phyloP scores from a whole-genome alignment of 2,113 vertebrate species.

The Zosterops borbonicus region DNA sequence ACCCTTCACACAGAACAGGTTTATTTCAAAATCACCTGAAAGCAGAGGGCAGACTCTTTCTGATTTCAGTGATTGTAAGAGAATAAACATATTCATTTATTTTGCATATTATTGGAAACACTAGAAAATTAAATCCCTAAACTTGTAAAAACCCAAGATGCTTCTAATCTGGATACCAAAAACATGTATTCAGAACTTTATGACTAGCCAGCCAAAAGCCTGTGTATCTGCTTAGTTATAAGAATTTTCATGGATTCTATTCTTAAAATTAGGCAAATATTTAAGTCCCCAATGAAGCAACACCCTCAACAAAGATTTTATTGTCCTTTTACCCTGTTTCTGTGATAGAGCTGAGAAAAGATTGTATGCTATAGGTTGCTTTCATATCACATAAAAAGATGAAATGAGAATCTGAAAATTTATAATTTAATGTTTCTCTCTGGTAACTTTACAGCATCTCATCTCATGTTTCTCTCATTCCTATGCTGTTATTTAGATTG shows the following conservation, averaged over 20 bases:
- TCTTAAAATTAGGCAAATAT: not conserved
- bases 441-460: not conserved
- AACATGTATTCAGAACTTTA: not conserved
- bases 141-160: not conserved
- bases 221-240: not conserved
- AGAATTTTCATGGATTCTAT: not conserved
- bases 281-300: not conserved
- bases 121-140: not conserved
- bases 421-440: not conserved
- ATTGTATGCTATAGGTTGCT: not conserved
- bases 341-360: not conserved
- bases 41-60: not conserved
- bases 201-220: not conserved
- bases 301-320: not conserved
- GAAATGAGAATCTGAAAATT: not conserved
- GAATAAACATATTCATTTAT: not conserved
- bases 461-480: not conserved
- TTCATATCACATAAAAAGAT: not conserved
- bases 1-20: not conserved
- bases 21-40: not conserved
- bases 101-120: not conserved
- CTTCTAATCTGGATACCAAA: not conserved
- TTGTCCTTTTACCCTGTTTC: not conserved
- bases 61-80: not conserved
- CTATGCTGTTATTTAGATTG: not conserved